Conservation (phyloP, 2,797 vertebrate genomes). For the Tragopan temminckii region DNA sequence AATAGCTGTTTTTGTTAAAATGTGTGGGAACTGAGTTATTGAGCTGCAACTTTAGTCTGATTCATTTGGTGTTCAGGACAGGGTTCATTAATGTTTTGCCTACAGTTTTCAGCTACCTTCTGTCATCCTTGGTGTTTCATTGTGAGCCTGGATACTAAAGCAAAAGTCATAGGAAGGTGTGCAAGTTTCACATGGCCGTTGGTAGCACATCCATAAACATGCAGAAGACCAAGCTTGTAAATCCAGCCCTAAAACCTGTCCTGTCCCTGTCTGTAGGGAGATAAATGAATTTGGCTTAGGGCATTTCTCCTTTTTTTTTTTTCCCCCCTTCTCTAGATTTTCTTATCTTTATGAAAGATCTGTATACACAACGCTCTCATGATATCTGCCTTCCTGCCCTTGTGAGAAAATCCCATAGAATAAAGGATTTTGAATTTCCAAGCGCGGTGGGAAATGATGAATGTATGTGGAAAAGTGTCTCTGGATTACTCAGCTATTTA, state of each 20-base stretch:
- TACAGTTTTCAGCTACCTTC: background rate
- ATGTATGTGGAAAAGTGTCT: background rate
- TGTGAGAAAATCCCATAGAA: background rate
- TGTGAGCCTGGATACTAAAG: background rate
- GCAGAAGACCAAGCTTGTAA: background rate
- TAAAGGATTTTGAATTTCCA: background rate
- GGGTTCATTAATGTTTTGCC: conserved; percentile 10
- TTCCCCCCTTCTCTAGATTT: rapidly evolving
- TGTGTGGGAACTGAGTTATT: conserved; percentile 11
- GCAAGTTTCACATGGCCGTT: background rate
- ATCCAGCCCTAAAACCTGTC: background rate
- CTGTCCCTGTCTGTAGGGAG: background rate
- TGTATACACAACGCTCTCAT: background rate
- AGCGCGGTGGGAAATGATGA: background rate
- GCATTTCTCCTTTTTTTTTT: background rate
- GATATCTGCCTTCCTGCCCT: conserved; percentile 48
- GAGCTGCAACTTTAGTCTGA: background rate
- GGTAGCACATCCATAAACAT: background rate
- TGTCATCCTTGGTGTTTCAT: background rate
- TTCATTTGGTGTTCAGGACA: background rate
- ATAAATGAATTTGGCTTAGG: conserved; percentile 5
- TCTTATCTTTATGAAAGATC: background rate
- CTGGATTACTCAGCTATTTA: background rate
- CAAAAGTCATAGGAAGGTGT: background rate
- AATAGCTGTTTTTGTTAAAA: background rate